These are phyloP conservation scores for Frankliniella intonsa DNA, from an alignment of 2,888 invertebrate species.

Conservation along the genomic window DNA sequence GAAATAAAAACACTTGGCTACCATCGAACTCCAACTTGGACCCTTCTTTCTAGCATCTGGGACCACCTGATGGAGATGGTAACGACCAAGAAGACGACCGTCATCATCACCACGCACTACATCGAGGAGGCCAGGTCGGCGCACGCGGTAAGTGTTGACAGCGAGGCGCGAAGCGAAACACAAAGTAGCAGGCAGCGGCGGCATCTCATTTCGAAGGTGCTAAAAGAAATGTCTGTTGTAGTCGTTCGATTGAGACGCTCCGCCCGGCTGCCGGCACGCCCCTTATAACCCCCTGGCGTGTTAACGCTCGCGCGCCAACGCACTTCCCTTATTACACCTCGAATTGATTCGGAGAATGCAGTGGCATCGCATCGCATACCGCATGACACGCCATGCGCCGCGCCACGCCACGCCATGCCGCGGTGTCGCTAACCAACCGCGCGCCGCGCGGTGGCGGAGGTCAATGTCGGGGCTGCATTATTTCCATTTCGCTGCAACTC, in stretches of 20 bases:
- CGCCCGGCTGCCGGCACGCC: no score
- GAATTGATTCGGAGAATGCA: no score
- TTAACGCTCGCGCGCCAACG: no score
- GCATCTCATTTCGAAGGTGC: neutral
- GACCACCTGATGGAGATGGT: conserved; percentile 71
- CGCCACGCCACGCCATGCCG: neutral
- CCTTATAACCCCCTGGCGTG: no score
- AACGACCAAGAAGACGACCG: conserved; percentile 63
- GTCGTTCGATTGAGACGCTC: no score
- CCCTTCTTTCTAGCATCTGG: conserved; percentile 70
- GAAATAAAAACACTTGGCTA: no score
- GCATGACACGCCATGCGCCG: neutral
- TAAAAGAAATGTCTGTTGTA: no score
- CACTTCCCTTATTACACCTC: no score
- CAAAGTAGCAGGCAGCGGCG: neutral
- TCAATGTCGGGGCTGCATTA: no score
- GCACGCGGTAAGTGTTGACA: conserved; percentile 56
- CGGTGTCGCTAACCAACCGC: neutral
- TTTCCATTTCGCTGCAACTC: no score
- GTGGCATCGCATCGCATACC: no score
- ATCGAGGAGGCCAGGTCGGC: conserved; percentile 87
- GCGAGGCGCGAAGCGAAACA: neutral
- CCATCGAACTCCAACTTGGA: neutral
- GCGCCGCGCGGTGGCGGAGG: no score
- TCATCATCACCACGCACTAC: conserved; percentile 91